Conservation (phyloP, 1,140 invertebrate genomes). For the Calycopis cecrops region DNA sequence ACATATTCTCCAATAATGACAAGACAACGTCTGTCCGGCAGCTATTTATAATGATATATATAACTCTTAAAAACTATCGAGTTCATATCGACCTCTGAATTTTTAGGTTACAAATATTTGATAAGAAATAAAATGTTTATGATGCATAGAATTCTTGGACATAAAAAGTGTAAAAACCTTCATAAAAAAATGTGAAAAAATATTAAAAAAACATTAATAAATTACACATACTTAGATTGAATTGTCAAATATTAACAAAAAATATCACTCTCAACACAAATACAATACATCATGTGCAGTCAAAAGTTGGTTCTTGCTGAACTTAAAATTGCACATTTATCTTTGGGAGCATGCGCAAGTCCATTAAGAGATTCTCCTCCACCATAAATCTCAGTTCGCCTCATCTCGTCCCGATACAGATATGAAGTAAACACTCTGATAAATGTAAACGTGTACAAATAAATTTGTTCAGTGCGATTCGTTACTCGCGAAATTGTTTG, state of each 20-base stretch:
- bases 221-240: neutral
- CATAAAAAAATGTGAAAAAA: no score
- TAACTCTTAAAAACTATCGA: no score
- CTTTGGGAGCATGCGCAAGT: constrained; percentile 59
- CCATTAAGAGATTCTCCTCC: constrained; percentile 73
- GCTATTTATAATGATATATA: no score
- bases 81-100: no score
- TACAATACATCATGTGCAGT: constrained; percentile 62
- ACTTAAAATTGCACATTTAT: constrained; percentile 73
- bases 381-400: constrained; percentile 71
- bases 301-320: constrained; percentile 63
- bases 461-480: constrained; percentile 10
- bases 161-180: no score
- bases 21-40: no score
- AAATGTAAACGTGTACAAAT: constrained; percentile 27
- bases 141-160: no score
- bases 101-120: no score
- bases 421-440: constrained; percentile 55
- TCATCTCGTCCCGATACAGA: constrained; percentile 64
- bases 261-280: constrained; percentile 42
- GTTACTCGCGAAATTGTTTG: neutral
- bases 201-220: no score
- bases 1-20: no score
- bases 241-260: constrained; percentile 25
- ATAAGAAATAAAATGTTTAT: no score